Base-by-base conservation (phyloP, 2,113 vertebrate genomes). In the Petrocephalus zakoni region DNA sequence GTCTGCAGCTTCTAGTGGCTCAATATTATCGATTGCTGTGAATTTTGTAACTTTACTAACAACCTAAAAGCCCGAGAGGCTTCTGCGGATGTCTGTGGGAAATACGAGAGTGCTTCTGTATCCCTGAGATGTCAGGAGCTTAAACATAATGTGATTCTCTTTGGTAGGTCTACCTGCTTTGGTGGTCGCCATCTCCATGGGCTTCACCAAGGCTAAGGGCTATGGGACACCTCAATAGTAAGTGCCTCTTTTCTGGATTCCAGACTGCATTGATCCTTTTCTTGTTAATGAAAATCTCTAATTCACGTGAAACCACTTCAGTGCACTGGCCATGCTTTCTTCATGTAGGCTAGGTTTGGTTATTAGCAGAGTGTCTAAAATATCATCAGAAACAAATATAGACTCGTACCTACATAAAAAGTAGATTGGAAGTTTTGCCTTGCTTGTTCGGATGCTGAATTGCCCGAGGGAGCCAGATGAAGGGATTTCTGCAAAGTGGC, bases 151-250 rank as follows among this genome's bases (percentile, higher is more conserved):
- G 7, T 87, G 47, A 61, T 91, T 92, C 72, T 92, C 90, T 93
- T 83, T 94, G 95, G 47, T 93, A 99, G 98, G 98, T 93, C 95
- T 99, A 92, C 98, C 98, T 92, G 98, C 98, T 86, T 94, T 99
- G 94, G 98, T 99, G 89, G 98, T 99, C 92, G 98, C 98, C 83
- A 97, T 99, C 90, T 99, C 98, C 87, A 99, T 99, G 95, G 98
- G 98, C 94, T 99, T 99, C 95, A 99, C 98, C 90, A 98, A 99
- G 96, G 98, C 98, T 75, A 99, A 99, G 92, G 98, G 98, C 95
- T 99, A 99, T 64, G 98, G 98, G 92, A 99, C 98, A 85, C 95
- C 97, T 88, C 96, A 97, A 91, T 99, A 99, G 98, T 99, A 98
- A 98, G 98, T 96, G 29, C 1, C 6, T 93, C 85, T 46, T 47